Conservation (phyloP, 2,113 vertebrate genomes). For the Sinocyclocheilus anshuiensis region DNA sequence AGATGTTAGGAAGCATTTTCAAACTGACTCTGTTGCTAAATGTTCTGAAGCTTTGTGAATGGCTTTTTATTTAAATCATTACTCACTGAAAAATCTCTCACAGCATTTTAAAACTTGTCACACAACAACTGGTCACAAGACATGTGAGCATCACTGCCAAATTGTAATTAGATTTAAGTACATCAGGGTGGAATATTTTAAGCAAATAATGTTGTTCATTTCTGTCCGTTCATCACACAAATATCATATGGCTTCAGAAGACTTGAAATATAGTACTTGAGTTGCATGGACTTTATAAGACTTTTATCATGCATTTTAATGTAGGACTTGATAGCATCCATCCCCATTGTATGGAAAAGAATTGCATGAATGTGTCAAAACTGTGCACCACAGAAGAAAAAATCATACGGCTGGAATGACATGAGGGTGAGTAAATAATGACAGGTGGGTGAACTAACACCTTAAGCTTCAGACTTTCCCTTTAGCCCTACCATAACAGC, state of each 20-base stretch:
- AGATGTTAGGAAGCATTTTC: background rate
- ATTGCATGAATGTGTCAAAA: background rate
- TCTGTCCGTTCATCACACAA: background rate
- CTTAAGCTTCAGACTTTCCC: slow-evolving; percentile 16
- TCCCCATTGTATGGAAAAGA: background rate
- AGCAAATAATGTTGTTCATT: background rate
- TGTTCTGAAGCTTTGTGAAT: background rate
- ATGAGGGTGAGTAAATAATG: slow-evolving; percentile 14
- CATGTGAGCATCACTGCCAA: background rate
- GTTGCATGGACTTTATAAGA: background rate
- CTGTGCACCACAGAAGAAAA: background rate
- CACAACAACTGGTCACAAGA: background rate
- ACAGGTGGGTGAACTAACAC: slow-evolving; percentile 26
- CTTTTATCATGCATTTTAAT: background rate
- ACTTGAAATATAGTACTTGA: background rate
- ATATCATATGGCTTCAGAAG: no score
- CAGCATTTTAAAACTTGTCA: background rate
- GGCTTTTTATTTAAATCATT: background rate
- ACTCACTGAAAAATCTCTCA: background rate
- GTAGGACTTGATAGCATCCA: background rate
- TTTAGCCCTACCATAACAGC: background rate
- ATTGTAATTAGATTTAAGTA: no score
- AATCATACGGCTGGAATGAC: background rate
- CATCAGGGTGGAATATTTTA: no score
- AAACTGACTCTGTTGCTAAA: background rate